Evolutionary conservation across 1,140 invertebrate genomes (phyloP), one percentile per base, ranked within the genome.

Genomic region (Belonocnema kinseyi): DNA sequence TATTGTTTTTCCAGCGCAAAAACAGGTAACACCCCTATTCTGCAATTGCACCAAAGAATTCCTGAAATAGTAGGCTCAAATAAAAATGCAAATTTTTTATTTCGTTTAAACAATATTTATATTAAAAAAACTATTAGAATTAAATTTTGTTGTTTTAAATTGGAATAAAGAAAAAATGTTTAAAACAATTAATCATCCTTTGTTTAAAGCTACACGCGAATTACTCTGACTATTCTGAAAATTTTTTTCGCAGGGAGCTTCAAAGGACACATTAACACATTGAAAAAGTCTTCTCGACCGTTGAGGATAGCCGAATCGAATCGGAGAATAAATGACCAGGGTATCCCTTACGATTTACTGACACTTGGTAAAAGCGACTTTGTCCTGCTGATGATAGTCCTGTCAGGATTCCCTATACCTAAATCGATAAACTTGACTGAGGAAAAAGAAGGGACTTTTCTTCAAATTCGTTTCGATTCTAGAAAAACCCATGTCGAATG

Each of bases 231-330:
- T 66, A 46, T 46, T 66, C 13, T 16, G 26, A 16, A 0, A 3
- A 33, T 33, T 33, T 40, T 46, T 66, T 66, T 66, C 40, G 40
- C 26, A 66, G 26, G 61, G 61, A n/a, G 61, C 13, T 66, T 66
- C 33, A 66, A 66, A 66, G 61, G 26, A 66, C 14, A 7, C 26
- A 40, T 66, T 7, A 66, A 33, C 11, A 66, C 21, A 66, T 19
- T 54, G 33, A 14, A 33, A 66, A 19, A 66, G 58, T 10, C 4
- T 46, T 46, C 74, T 82, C 78, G 81, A 73, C 77, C 77, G 79
- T 81, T 77, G 76, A 81, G 77, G 82, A 81, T 80, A 83, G 76
- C 77, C 80, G 82, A 81, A 76, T 73, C 76, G 76, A 83, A 83
- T 83, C 76, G 75, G 51, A 13, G 74, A 33, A 71, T 76, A 52